Base-by-base conservation (phyloP, 2,797 vertebrate species). In the Poeciliopsis presidionis region DNA sequence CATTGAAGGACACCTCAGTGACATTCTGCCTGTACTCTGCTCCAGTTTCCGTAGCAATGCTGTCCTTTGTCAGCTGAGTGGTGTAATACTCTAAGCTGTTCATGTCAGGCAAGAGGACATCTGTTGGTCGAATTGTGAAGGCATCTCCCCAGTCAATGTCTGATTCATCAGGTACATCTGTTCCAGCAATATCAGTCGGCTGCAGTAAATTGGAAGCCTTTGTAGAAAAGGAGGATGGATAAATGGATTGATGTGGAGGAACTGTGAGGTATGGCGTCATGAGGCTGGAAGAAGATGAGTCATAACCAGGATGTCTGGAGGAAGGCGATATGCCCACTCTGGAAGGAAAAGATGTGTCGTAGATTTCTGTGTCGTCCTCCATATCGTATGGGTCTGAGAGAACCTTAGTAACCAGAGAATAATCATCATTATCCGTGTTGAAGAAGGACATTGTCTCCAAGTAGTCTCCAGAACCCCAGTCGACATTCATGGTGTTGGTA, bases 401-500 rank as follows among this genome's bases (percentile, higher is more conserved):
- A 25, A 95, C 0, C 74, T 94, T 97, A 85, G 95, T 96, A 83
- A 90, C 88, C 1, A 92, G 79, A 49, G 91, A 83, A 76, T 94
- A 43, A 67, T 95, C 96, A 36, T 95, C 94, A 22, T 83, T 92
- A 47, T 96, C 94, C 20, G 95, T 86, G 36, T 89, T 87, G 74
- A 95, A 73, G 70, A 94, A 85, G 18, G 96, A 95, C 85, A 97
- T 92, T 0, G 97, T 97, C 91, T 98, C 97, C n/a, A 94, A 41
- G 69, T 96, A 96, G 83, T 98, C 97, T 0, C 97, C 97, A 4
- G 97, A 98, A 3, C 97, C 97, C 90, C 93, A 90, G 0, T 98
- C 97, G 2, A 93, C 87, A 13, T 97, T 96, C 84, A 93, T 91
- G 28, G 93, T 93, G 83, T 95, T 95, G 2, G 93, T 81, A 25